Conservation (phyloP, 2,797 vertebrate genomes). For the Enteromius argenteus region DNA sequence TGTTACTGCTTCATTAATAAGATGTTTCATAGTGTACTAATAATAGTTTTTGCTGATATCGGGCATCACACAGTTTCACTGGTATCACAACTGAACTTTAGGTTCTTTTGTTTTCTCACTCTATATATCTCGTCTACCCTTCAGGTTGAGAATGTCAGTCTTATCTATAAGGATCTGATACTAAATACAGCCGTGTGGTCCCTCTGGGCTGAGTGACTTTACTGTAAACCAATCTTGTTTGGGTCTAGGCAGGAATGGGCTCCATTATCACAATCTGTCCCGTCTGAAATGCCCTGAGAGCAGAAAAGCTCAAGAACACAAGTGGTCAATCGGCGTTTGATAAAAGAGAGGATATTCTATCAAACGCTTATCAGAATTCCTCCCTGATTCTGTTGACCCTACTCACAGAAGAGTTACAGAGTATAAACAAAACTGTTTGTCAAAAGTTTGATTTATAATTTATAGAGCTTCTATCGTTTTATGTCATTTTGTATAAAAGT, state of each 20-base stretch:
- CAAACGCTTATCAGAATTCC: conserved; percentile 7
- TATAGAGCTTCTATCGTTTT: not conserved
- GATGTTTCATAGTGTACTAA: not conserved
- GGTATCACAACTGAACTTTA: not conserved
- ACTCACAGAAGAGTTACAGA: not conserved
- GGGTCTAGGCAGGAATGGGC: not conserved
- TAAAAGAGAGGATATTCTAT: conserved; percentile 18
- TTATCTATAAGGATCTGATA: conserved; percentile 31
- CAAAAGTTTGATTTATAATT: not conserved
- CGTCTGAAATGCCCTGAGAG: conserved; percentile 21
- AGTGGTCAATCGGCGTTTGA: conserved; percentile 35
- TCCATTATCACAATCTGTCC: conserved; percentile 43
- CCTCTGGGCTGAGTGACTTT: conserved; percentile 19
- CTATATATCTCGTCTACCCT: not conserved
- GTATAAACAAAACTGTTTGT: not conserved
- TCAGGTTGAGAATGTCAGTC: not conserved
- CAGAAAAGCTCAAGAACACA: conserved; percentile 25
- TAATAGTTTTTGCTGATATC: not conserved
- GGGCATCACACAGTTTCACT: not conserved
- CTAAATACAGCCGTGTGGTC: conserved; percentile 8
- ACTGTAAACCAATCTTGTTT: conserved; percentile 32
- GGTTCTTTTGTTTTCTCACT: not conserved
- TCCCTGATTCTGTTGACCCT: not conserved
- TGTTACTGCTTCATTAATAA: not conserved
- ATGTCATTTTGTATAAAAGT: not conserved